Percentiles rank a stretch among this genome's conserved stretches.
Conservation (phyloP, 2,888 invertebrate genomes). For the Geophilus truncorum region DNA sequence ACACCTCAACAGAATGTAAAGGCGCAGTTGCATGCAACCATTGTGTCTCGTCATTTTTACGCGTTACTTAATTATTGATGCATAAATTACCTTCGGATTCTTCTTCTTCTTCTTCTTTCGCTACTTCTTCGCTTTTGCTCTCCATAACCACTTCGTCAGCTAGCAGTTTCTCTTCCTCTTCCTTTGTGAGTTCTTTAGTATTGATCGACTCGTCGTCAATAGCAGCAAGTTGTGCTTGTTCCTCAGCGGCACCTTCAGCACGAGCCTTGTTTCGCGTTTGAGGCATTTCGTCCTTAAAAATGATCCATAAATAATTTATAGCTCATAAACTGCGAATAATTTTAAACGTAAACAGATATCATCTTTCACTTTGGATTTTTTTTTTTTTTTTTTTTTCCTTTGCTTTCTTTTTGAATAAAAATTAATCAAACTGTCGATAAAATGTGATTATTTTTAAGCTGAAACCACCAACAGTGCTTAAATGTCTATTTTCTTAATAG, state of each 20-base stretch:
- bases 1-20: too few species aligned
- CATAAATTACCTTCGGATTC: not conserved
- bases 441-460: not conserved
- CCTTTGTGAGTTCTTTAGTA: constrained; percentile 7
- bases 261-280: constrained; percentile 13
- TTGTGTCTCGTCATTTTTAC: too few species aligned
- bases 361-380: too few species aligned
- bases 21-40: too few species aligned
- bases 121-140: not conserved
- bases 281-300: constrained; percentile 18
- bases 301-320: not conserved
- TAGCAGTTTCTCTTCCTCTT: not conserved
- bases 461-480: not conserved
- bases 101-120: not conserved
- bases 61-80: not conserved
- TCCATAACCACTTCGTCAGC: not conserved
- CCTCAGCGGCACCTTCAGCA: not conserved
- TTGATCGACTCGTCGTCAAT: not conserved
- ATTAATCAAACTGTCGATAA: not conserved
- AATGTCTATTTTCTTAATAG: not conserved
- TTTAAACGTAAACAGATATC: not conserved
- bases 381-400: too few species aligned
- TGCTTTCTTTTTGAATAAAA: too few species aligned
- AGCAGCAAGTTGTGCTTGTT: not conserved
- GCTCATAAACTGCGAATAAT: not conserved